A percentile compares a stretch with the other conserved stretches of the same genome.
Conservation (phyloP, 2,888 invertebrate genomes). For the Aphodius sticticus region DNA sequence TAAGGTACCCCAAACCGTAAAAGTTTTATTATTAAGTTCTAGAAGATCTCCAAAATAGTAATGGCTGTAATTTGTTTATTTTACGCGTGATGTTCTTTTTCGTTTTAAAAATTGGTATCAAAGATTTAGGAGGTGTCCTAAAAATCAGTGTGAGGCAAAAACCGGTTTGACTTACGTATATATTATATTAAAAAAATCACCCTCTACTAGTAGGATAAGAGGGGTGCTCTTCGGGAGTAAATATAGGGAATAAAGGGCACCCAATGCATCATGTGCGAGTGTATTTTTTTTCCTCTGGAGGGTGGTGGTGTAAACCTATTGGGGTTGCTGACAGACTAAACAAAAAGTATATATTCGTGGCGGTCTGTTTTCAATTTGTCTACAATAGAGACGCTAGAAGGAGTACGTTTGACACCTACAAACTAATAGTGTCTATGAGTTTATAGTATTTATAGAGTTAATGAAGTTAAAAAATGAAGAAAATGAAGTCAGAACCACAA, state of each 20-base stretch:
- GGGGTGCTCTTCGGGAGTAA: background rate
- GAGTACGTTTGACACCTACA: background rate
- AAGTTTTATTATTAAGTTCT: too few species aligned
- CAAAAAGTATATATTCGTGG: background rate
- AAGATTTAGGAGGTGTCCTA: background rate
- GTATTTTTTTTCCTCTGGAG: background rate
- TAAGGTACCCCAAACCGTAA: too few species aligned
- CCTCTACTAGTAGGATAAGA: background rate
- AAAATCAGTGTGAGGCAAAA: background rate
- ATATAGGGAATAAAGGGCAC: background rate
- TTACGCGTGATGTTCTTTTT: background rate
- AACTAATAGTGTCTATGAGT: background rate
- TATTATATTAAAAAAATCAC: background rate
- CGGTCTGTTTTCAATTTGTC: background rate
- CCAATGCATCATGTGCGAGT: background rate
- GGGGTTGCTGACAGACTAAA: conserved; percentile 4
- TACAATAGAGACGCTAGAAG: background rate
- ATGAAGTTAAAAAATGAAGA: too few species aligned
- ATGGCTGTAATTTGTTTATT: too few species aligned
- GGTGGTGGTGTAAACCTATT: background rate
- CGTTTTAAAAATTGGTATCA: background rate
- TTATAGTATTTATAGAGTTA: background rate
- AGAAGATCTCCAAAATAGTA: too few species aligned
- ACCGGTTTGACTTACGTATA: background rate
- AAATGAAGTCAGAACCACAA: too few species aligned